Conservation (phyloP, 1,140 invertebrate species). For the Cydia fagiglandana region DNA sequence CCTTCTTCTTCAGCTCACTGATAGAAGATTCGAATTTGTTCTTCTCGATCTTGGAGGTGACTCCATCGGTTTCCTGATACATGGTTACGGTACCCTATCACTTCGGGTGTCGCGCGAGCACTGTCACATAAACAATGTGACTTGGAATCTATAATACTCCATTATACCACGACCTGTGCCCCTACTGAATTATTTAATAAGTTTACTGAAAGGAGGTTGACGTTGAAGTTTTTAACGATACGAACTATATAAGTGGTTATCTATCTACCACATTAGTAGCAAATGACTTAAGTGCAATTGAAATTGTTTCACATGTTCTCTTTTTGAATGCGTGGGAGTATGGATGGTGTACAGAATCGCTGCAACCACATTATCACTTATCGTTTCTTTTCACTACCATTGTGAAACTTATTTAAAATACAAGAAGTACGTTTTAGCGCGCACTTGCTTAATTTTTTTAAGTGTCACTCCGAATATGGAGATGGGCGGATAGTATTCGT, state of each 20-base stretch:
- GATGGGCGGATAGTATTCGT: background rate
- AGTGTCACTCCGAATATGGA: background rate
- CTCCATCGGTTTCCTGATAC: constrained; percentile 55
- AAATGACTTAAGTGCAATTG: background rate
- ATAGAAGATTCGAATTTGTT: constrained; percentile 70
- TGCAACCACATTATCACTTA: background rate
- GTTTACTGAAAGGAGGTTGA: constrained; percentile 51
- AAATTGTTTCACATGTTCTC: background rate
- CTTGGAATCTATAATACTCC: constrained; percentile 50
- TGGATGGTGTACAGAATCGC: background rate
- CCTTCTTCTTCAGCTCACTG: constrained; percentile 65
- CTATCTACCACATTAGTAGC: background rate
- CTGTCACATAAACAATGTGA: constrained; percentile 26
- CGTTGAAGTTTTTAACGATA: constrained; percentile 32
- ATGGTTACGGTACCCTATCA: constrained; percentile 47
- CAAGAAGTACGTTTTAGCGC: background rate
- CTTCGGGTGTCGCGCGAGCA: background rate
- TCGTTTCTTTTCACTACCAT: background rate
- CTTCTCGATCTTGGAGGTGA: constrained; percentile 49
- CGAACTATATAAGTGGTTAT: background rate
- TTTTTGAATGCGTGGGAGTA: background rate
- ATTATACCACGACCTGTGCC: constrained; percentile 65
- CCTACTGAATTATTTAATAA: constrained; percentile 62
- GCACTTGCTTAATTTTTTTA: background rate
- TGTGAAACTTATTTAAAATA: background rate